Evolutionary conservation across 23 tunicate genomes (phyloP).

Genomic region (Diplosoma virens): DNA sequence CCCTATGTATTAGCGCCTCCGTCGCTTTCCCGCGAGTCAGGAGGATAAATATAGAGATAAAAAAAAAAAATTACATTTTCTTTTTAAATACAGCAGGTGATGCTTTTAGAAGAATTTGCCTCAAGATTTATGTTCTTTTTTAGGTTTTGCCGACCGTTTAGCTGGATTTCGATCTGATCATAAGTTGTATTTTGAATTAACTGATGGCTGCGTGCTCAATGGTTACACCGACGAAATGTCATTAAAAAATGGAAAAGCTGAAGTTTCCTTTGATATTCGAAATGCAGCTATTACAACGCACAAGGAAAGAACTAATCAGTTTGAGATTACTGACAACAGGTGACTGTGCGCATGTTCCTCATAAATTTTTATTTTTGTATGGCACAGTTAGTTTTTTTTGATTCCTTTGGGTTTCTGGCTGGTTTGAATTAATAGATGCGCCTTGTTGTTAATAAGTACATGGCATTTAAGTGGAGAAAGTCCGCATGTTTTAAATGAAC

Average conservation of each 20-base stretch:
- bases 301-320: slow-evolving; percentile 35
- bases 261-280: slow-evolving; percentile 25
- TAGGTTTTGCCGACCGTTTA: slow-evolving; percentile 38
- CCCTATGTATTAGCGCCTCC: no score
- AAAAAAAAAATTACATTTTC: no score
- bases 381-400: no score
- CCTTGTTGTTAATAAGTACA: no score
- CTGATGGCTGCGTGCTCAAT: slow-evolving; percentile 5
- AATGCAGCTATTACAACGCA: slow-evolving; percentile 33
- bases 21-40: no score
- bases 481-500: no score
- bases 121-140: neutral
- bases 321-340: slow-evolving; percentile 43
- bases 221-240: slow-evolving; percentile 39
- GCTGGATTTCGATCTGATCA: slow-evolving; percentile 44
- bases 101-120: neutral
- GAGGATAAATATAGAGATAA: no score
- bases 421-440: no score
- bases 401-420: no score
- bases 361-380: no score
- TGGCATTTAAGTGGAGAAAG: no score
- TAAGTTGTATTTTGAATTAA: slow-evolving; percentile 17
- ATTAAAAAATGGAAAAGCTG: slow-evolving; percentile 14
- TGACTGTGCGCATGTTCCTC: no score
- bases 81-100: neutral